These are phyloP conservation scores for Ennomos fuscantarius DNA, from an alignment of 2,888 invertebrate genomes.

Conservation along the genomic window DNA sequence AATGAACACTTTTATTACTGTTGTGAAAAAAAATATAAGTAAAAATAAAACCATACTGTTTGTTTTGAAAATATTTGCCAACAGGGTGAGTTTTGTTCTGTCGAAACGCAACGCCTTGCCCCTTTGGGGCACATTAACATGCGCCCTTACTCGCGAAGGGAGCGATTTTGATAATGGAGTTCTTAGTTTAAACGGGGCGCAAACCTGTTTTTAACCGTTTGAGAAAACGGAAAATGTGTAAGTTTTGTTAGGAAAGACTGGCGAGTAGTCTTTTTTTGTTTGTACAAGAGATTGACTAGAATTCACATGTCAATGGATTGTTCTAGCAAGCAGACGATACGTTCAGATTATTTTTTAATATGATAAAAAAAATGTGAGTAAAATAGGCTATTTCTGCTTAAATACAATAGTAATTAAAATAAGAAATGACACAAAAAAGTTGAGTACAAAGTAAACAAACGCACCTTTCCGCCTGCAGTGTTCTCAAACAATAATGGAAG, in stretches of 20 bases:
- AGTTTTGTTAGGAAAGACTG: neutral
- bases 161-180: constrained; percentile 18
- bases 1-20: constrained; percentile 23
- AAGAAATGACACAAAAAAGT: no score
- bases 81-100: constrained; percentile 21
- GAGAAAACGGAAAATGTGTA: neutral
- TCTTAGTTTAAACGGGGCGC: constrained; percentile 17
- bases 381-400: no score
- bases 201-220: constrained; percentile 12
- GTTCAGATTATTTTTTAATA: no score
- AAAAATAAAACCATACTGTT: constrained; percentile 35
- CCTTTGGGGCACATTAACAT: constrained; percentile 29
- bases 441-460: no score
- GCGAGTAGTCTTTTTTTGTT: no score
- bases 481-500: no score
- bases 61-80: constrained; percentile 34
- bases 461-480: no score
- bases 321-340: no score
- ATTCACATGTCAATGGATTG: no score
- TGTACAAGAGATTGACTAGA: no score
- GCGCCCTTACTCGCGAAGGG: constrained; percentile 20
- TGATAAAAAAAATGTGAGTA: no score
- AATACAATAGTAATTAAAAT: no score
- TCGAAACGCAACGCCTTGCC: constrained; percentile 6
- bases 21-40: constrained; percentile 11